These are phyloP conservation scores for Cygnus olor DNA, from an alignment of 2,797 vertebrate genomes.

Conservation along the genomic window DNA sequence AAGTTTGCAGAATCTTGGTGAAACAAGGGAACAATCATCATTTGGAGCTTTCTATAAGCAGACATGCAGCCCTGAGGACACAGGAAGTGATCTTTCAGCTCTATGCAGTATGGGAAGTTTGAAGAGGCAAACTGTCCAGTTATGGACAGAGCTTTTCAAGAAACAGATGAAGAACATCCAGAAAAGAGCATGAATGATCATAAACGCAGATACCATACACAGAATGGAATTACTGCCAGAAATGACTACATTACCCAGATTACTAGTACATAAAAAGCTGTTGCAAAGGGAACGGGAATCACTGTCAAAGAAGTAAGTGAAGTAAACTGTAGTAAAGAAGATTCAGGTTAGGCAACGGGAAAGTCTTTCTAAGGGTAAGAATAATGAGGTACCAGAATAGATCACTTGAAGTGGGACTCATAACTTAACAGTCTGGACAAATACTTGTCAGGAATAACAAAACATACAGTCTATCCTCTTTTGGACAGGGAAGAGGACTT, in stretches of 20 bases:
- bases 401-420: background rate
- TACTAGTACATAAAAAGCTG: background rate
- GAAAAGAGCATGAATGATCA: background rate
- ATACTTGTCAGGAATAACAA: background rate
- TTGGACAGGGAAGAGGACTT: background rate
- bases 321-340: background rate
- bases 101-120: background rate
- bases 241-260: background rate
- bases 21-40: background rate
- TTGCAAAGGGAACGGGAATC: background rate
- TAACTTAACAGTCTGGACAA: background rate
- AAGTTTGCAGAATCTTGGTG: background rate
- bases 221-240: background rate
- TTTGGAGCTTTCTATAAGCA: background rate
- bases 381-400: background rate
- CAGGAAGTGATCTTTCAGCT: background rate
- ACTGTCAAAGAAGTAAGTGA: background rate
- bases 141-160: background rate
- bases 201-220: background rate
- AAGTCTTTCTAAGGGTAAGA: background rate
- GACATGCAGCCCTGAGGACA: background rate
- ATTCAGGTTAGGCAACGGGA: background rate
- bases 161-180: background rate
- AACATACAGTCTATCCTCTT: background rate
- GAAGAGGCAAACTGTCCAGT: background rate